Conservation (phyloP, 1,140 invertebrate species). For the Hypsibius dujardini region DNA sequence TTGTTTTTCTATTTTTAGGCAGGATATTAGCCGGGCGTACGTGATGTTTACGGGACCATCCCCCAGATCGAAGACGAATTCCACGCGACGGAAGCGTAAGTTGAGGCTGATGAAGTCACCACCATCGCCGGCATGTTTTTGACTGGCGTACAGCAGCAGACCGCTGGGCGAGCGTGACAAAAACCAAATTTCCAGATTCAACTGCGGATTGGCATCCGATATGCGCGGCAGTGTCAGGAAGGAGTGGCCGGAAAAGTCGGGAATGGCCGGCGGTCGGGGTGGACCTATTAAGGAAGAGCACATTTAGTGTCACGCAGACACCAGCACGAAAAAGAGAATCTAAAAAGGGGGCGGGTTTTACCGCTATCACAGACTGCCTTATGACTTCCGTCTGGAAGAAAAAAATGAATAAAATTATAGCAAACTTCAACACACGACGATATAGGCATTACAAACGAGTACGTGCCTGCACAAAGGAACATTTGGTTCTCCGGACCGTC, state of each 20-base stretch:
- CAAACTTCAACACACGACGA: no score
- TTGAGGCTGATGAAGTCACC: conserved; percentile 72
- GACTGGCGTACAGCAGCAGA: conserved; percentile 63
- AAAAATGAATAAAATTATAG: no score
- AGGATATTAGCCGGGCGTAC: conserved; percentile 38
- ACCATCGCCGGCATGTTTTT: conserved; percentile 36
- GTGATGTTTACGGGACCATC: conserved; percentile 66
- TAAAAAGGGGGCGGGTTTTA: no score
- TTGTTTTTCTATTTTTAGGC: conserved; percentile 13
- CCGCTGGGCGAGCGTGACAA: conserved; percentile 55
- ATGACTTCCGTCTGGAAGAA: no score
- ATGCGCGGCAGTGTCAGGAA: conserved; percentile 56
- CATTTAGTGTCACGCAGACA: no score
- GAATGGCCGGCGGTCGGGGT: conserved; percentile 23
- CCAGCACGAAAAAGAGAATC: no score
- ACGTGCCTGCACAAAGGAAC: no score
- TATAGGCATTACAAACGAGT: no score
- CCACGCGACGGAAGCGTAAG: conserved; percentile 53
- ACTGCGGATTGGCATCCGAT: conserved; percentile 53
- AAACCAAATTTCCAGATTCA: conserved; percentile 71
- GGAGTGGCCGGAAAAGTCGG: conserved; percentile 47
- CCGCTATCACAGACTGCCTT: no score
- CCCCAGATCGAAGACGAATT: conserved; percentile 69
- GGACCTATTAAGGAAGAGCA: no score
- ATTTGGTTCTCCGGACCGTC: no score